Percentiles rank a stretch among this genome's conserved stretches.
Conservation (phyloP, 2,113 vertebrate genomes). For the Psittacus erithacus region DNA sequence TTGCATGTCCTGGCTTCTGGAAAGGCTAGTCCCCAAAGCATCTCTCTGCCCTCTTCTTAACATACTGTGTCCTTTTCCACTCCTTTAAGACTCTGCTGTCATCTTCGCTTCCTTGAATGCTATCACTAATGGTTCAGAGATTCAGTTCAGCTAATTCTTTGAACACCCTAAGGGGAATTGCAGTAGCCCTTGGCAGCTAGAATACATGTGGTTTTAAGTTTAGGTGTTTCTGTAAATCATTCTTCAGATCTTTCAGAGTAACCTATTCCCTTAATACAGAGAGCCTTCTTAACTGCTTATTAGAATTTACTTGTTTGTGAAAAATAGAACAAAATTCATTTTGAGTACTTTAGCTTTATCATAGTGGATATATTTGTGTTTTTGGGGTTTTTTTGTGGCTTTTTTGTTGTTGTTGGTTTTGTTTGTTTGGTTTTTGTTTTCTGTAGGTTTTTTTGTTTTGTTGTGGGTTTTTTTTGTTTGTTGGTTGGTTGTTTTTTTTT, state of each 20-base stretch:
- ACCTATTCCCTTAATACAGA: neutral
- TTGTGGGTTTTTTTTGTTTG: neutral
- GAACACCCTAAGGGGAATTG: neutral
- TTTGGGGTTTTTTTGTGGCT: neutral
- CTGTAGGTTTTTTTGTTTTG: neutral
- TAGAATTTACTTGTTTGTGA: neutral
- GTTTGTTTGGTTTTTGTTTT: no score
- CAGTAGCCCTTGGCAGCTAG: neutral
- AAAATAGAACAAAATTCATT: neutral
- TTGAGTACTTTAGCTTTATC: neutral
- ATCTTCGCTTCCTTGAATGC: neutral
- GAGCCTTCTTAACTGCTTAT: neutral
- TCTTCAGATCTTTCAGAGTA: neutral
- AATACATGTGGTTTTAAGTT: neutral
- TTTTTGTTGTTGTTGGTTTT: neutral
- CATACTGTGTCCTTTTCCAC: neutral
- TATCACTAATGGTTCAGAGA: neutral
- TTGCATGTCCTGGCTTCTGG: neutral
- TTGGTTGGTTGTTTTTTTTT: neutral
- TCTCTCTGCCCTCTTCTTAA: neutral
- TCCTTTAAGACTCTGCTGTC: neutral
- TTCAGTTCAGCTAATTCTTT: constrained; percentile 40
- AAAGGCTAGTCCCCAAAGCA: neutral
- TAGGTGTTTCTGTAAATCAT: neutral
- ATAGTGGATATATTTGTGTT: neutral